Evolutionary conservation across 2,113 vertebrate genomes (phyloP).

Genomic region (Micronycteris hirsuta): DNA sequence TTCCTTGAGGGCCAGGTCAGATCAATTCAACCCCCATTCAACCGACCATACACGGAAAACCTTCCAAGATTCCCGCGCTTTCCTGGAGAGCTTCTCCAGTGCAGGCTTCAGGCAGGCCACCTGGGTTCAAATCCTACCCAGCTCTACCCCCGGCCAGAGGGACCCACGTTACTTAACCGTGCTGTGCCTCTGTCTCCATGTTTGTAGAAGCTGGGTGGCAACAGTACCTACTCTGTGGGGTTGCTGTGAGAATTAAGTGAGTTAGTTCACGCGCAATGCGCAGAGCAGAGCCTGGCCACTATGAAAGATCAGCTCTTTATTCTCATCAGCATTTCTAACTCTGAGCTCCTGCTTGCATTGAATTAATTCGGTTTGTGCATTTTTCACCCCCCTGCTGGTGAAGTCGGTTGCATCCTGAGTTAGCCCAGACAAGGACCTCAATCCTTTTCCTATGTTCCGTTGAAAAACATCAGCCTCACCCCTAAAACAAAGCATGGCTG

Average conservation of each 20-base stretch:
- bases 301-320: not conserved
- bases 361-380: slow-evolving; percentile 59
- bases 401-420: not conserved
- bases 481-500: slow-evolving; percentile 62
- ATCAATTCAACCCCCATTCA: not conserved
- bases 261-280: not conserved
- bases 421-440: slow-evolving; percentile 7
- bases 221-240: rapidly evolving
- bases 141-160: not conserved
- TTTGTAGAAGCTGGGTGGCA: no score
- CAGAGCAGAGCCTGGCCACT: not conserved
- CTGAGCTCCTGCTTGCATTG: slow-evolving; percentile 7
- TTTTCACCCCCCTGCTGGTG: not conserved
- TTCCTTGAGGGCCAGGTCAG: not conserved
- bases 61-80: not conserved
- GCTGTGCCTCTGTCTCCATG: not conserved
- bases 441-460: slow-evolving; percentile 42
- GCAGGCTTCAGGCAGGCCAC: not conserved
- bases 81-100: not conserved
- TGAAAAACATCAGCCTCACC: slow-evolving; percentile 31
- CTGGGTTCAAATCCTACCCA: not conserved
- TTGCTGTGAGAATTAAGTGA: not conserved
- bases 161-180: rapidly evolving
- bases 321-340: slow-evolving; percentile 22
- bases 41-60: not conserved